Conservation (phyloP, 2,113 vertebrate species). For the Eolophus roseicapilla region DNA sequence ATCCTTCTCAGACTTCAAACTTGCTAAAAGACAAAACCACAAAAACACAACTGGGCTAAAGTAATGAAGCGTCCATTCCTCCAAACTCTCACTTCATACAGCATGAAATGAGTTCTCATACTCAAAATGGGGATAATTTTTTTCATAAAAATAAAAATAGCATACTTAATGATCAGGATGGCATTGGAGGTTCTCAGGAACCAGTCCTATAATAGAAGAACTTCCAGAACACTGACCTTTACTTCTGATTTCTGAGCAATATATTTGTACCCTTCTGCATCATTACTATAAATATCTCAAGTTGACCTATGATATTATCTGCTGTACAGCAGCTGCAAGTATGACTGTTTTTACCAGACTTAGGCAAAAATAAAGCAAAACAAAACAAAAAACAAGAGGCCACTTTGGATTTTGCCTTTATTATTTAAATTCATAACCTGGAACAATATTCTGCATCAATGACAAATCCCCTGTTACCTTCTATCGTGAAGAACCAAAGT, state of each 20-base stretch:
- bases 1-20: background rate
- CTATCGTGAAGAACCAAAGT: background rate
- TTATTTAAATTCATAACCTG: background rate
- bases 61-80: background rate
- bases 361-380: background rate
- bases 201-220: background rate
- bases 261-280: background rate
- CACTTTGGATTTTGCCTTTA: background rate
- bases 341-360: background rate
- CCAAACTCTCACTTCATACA: background rate
- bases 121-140: fast-evolving
- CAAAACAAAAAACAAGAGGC: background rate
- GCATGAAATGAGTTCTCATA: background rate
- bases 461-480: background rate
- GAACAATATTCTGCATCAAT: background rate
- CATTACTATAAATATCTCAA: background rate
- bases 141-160: background rate
- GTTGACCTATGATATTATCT: background rate
- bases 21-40: background rate
- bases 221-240: background rate
- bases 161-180: background rate
- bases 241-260: background rate
- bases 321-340: background rate
- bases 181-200: background rate
- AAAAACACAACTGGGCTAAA: background rate